Percentiles rank a stretch among this genome's conserved stretches.
Conservation (phyloP, 2,888 invertebrate species). For the Amorpha juglandis region DNA sequence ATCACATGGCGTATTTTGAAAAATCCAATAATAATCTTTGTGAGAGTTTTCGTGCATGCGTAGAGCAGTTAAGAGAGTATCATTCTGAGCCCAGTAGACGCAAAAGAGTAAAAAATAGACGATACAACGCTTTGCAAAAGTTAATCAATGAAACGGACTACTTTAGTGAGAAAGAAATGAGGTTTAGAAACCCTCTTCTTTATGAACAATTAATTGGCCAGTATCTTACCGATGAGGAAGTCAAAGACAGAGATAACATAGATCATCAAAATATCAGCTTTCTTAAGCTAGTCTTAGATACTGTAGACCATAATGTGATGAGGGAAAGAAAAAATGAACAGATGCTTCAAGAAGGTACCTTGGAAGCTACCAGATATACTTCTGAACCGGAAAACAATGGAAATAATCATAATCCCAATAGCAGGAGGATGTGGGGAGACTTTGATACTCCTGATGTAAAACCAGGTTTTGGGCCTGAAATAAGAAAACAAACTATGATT, state of each 20-base stretch:
- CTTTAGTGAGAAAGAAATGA: slow-evolving; percentile 97
- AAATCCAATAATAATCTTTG: slow-evolving; percentile 53
- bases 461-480: slow-evolving; percentile 58
- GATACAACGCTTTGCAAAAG: slow-evolving; percentile 91
- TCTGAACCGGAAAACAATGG: slow-evolving; percentile 34
- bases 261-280: slow-evolving; percentile 86
- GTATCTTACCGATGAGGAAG: slow-evolving; percentile 91
- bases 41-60: slow-evolving; percentile 86
- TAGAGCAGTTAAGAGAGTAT: slow-evolving; percentile 85
- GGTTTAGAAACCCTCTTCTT: slow-evolving; percentile 93
- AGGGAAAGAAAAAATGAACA: slow-evolving; percentile 86
- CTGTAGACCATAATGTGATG: slow-evolving; percentile 89
- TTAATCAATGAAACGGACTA: slow-evolving; percentile 89
- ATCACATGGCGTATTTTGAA: slow-evolving; percentile 89
- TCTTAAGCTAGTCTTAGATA: slow-evolving; percentile 91
- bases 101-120: slow-evolving; percentile 89
- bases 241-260: slow-evolving; percentile 85
- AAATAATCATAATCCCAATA: slow-evolving; percentile 38
- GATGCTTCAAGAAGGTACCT: slow-evolving; percentile 83
- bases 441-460: slow-evolving; percentile 76
- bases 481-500: slow-evolving; percentile 67
- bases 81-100: slow-evolving; percentile 78
- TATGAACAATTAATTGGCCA: slow-evolving; percentile 96
- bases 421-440: slow-evolving; percentile 80
- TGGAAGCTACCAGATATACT: slow-evolving; percentile 52